Base-by-base conservation (phyloP, 2,113 vertebrate species). In the Gnathonemus longibarbis region DNA sequence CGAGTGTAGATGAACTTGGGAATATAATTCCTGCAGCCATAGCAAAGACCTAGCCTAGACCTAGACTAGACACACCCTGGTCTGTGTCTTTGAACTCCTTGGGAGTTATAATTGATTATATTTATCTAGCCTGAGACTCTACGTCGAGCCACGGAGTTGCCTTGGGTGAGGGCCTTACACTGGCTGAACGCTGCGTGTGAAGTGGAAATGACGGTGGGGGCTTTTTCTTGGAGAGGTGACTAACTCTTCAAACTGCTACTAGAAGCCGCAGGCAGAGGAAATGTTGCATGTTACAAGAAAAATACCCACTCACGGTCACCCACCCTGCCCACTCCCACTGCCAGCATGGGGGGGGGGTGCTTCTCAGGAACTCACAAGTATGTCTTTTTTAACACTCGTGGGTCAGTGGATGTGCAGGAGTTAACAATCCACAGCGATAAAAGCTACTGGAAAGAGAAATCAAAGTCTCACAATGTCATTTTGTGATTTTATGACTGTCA, bases 231-330 rank as follows among this genome's bases (percentile, higher is more conserved):
- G 49, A 45, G 88, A 31, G 19, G 70, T n/a, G 45, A 15, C 88
- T 83, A 74, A 80, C 74, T 52, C 88, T 83, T 89, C 74, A 53
- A 70, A 84, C 88, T 56, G 49, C 35, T n/a, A 88, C 87, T 11
- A 88, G 56, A 8, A 45, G 87, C 87, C 53, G 35, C 52, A 62
- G 87, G 87, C 84, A 35, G 39, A 39, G 39, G 87, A 88, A 88
- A 66, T 56, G 56, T 27, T n/a, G 56, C 56, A 62, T 62, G 56
- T 66, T 35, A 53, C 49, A 87, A 87, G 49, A 35, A 10, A 56
- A 87, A 48, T 84, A 45, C 42, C 21, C 9, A 1, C 83, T 46
- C 45, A 39, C 9, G 3, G 45, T 46, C 83, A 53, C 50, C 48
- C 15, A 87, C n/a, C 50, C 13, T 52, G 31, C 50, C 27, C 21